Evolutionary conservation across 2,113 vertebrate genomes (phyloP), one percentile per base, ranked within the genome.

Genomic region (Coregonus clupeaformis): DNA sequence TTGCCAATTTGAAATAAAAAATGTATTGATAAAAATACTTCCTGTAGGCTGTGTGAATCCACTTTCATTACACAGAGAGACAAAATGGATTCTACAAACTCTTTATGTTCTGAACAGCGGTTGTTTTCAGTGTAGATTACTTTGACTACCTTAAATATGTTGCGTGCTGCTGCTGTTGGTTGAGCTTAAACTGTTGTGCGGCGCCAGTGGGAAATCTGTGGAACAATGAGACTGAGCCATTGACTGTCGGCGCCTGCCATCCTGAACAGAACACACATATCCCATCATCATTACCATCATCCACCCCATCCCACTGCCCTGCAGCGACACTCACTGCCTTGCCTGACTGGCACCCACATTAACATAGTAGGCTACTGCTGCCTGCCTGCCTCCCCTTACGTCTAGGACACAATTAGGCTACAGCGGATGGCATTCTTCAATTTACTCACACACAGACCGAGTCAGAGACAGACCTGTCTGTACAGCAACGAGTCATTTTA

Each of bases 161-260:
- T 68, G 70, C 78, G 65, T 72, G 63, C 80, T 68, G 81, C 36
- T 42, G 9, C 74, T 72, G 78, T 52, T 60, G 49, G 63, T 71
- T 72, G 78, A 60, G 73, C 27, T 74, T 77, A 75, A 62, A 80
- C 83, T 89, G 83, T 83, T 84, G 78, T 77, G 74, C 78, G 92
- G 94, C 91, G 92, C 91, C 93, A 93, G 89, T 86, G 82, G 88
- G 84, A 86, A 88, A 86, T 88, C 85, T 84, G 82, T 52, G 68
- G 84, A 87, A 91, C 91, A 92, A 92, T 88, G 80, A 84, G 85
- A 77, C 82, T 83, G 86, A 83, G 80, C 87, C 77, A 79, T 82
- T 86, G 87, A 88, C 87, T 84, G 76, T 81, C 68, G 73, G 74
- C 80, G 72, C 80, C 77, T 71, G 68, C 73, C 68, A 78, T 69